Base-by-base conservation (phyloP, 1,140 invertebrate species). In the Halyomorpha halys region DNA sequence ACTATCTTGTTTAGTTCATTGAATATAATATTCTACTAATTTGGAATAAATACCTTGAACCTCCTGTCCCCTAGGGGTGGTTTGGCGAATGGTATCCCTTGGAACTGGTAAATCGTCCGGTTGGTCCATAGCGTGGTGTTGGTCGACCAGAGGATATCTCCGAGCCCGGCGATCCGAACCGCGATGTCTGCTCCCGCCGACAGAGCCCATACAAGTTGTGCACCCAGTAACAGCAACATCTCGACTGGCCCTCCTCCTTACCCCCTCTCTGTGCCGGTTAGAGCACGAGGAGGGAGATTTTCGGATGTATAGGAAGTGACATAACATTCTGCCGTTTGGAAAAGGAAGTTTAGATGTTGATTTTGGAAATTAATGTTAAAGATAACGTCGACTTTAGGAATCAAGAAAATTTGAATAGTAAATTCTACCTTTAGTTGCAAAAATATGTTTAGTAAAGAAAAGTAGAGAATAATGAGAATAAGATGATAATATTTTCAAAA, bases 31-130 rank as follows among this genome's bases (percentile, higher is more conserved):
- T n/a, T n/a, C n/a, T n/a, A n/a, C n/a, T n/a, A n/a, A n/a, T n/a
- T n/a, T n/a, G n/a, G n/a, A n/a, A 56, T 45, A 18, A 23, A 64
- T 64, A 75, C 74, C 68, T 70, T 69, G 63, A 78, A 78, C 16
- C 77, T 66, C 15, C 74, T 67, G 13, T 69, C 51, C 15, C 72
- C 74, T 13, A 75, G 60, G 8, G 77, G 77, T 16, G 77, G 71
- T 59, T 72, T 66, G 15, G 76, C 76, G 65, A 73, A 78, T 1
- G 77, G 77, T 54, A 78, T 74, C 16, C 76, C 75, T 19, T 74
- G 70, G 65, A 76, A 78, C 47, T 68, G 67, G 51, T 67, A 71
- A 45, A 71, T 67, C 0, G 67, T 49, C 44, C 71, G 60, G 44
- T 64, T 39, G 4, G 63, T 67, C 67, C 67, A 69, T 21, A 66